phyloP scores from a whole-genome alignment of 2,797 vertebrate genomes.

The Enteromius paludinosus region DNA sequence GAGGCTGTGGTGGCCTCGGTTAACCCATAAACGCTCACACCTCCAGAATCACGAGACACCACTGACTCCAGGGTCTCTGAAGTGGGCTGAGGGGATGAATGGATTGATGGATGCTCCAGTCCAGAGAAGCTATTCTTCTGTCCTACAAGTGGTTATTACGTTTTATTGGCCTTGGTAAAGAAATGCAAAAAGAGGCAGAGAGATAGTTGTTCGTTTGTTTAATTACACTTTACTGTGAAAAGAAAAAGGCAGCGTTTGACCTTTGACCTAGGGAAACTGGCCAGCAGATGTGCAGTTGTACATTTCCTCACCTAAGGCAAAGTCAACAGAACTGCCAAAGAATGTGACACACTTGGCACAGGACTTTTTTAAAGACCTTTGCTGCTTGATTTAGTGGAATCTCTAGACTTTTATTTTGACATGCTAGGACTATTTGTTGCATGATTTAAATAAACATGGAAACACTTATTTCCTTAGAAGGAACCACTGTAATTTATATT shows the following conservation, averaged over 20 bases:
- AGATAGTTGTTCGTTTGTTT: constrained; percentile 23
- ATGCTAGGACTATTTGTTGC: constrained; percentile 12
- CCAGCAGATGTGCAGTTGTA: constrained; percentile 1
- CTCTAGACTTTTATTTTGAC: constrained; percentile 43
- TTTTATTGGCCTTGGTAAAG: constrained; percentile 28
- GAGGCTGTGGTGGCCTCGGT: background rate
- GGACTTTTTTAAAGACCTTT: constrained; percentile 6
- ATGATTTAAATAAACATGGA: constrained; percentile 38
- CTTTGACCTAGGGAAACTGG: constrained; percentile 2
- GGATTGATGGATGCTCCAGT: constrained; percentile 10
- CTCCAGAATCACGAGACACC: constrained; percentile 3
- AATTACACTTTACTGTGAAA: constrained; percentile 31
- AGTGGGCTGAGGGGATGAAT: constrained; percentile 4
- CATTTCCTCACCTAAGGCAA: constrained; percentile 32
- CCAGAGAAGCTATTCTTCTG: background rate
- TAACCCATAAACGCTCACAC: constrained; percentile 16
- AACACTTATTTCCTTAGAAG: constrained; percentile 47
- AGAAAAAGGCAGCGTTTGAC: constrained; percentile 24
- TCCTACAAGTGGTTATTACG: constrained; percentile 6
- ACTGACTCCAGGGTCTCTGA: constrained; percentile 2
- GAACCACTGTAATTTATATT: constrained; percentile 49
- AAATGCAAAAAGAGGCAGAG: constrained; percentile 38
- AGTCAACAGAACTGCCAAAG: constrained; percentile 7
- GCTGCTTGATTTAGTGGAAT: constrained; percentile 25
- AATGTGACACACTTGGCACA: constrained; percentile 20